A percentile compares a stretch with the other conserved stretches of the same genome.
phyloP scores from a whole-genome alignment of 2,888 invertebrate genomes.

The Griposia aprilina region DNA sequence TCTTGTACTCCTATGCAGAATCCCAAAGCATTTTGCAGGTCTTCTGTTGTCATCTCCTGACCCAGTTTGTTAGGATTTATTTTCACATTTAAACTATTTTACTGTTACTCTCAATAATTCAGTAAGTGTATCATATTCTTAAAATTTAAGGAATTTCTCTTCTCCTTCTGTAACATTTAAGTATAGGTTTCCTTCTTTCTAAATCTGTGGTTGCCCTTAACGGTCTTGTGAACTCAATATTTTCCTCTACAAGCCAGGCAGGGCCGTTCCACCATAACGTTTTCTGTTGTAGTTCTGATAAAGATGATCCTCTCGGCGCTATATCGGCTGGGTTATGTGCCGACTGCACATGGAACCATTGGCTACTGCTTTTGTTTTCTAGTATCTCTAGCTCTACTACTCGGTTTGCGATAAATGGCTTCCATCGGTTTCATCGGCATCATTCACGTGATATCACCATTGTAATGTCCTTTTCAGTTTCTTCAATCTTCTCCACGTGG shows the following conservation, averaged over 20 bases:
- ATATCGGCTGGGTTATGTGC: constrained; percentile 61
- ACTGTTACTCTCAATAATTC: constrained; percentile 47
- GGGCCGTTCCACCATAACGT: constrained; percentile 60
- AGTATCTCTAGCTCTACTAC: constrained; percentile 58
- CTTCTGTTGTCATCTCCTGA: constrained; percentile 43
- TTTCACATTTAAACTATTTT: constrained; percentile 49
- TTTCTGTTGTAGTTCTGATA: constrained; percentile 39
- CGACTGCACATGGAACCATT: constrained; percentile 59
- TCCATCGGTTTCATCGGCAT: constrained; percentile 45
- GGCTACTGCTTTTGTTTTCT: constrained; percentile 26
- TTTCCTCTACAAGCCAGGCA: constrained; percentile 48
- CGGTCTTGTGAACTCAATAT: constrained; percentile 39
- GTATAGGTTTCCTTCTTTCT: constrained; percentile 9
- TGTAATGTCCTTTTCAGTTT: too few relatives aligned
- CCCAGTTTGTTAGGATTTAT: constrained; percentile 20
- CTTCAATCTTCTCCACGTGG: too few relatives aligned
- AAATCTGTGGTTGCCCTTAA: constrained; percentile 32
- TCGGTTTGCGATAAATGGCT: constrained; percentile 58
- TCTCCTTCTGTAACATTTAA: not conserved
- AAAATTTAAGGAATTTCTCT: constrained; percentile 28
- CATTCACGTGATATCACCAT: too few relatives aligned
- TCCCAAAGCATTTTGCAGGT: constrained; percentile 49
- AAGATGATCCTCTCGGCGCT: constrained; percentile 52
- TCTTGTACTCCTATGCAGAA: constrained; percentile 54
- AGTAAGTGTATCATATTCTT: constrained; percentile 34